phyloP scores from a whole-genome alignment of 1,140 invertebrate species.

The Listronotus bonariensis region DNA sequence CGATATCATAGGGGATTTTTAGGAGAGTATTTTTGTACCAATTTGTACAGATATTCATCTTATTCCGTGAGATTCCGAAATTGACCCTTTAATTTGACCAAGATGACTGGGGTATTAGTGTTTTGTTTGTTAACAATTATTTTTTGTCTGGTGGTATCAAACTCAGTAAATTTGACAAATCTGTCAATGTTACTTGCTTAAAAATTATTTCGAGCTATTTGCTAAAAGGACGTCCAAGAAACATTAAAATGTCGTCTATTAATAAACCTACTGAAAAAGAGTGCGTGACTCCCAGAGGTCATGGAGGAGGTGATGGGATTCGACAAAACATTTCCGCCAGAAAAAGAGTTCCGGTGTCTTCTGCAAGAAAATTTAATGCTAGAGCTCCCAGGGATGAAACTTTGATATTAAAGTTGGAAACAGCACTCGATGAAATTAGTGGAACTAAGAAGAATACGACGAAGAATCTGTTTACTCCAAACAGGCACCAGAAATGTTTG shows the following conservation, averaged over 20 bases:
- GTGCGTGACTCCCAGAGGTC: conserved; percentile 14
- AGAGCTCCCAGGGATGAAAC: conserved; percentile 24
- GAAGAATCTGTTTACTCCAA: neutral
- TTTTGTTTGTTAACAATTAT: too few species aligned
- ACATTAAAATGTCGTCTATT: neutral
- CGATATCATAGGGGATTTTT: too few species aligned
- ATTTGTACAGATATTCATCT: too few species aligned
- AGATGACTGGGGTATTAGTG: too few species aligned
- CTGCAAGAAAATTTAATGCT: conserved; percentile 39
- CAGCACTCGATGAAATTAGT: conserved; percentile 26
- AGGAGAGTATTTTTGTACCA: too few species aligned
- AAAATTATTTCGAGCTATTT: neutral
- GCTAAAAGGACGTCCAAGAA: neutral
- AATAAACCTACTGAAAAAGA: conserved; percentile 13
- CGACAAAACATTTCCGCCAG: conserved; percentile 19
- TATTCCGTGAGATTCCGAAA: too few species aligned
- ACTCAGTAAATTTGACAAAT: conserved; percentile 4
- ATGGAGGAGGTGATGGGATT: conserved; percentile 40
- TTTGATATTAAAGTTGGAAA: conserved; percentile 35
- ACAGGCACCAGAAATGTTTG: conserved; percentile 10
- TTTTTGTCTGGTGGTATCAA: neutral
- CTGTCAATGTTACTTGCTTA: neutral
- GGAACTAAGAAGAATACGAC: neutral
- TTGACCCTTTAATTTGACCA: too few species aligned
- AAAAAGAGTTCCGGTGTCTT: conserved; percentile 36